Conservation (phyloP, 2,797 vertebrate genomes). For the Acanthurus leucopareius region DNA sequence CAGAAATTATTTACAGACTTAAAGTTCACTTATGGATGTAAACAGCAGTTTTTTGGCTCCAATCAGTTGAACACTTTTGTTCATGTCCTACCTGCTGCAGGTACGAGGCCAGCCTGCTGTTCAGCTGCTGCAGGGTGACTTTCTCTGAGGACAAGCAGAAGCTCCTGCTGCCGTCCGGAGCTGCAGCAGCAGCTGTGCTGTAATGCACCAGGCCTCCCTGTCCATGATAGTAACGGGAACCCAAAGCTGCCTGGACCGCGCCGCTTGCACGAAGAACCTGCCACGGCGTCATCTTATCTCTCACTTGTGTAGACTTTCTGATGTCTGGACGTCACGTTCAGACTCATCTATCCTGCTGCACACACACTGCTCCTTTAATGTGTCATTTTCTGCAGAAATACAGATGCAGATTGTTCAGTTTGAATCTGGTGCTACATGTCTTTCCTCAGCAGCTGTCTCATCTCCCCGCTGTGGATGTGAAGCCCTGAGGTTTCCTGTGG, state of each 20-base stretch:
- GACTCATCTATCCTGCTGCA: not conserved
- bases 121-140: constrained; percentile 87
- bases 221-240: constrained; percentile 5
- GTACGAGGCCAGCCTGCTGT: constrained; percentile 86
- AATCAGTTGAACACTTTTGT: not conserved
- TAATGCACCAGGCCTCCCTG: not conserved
- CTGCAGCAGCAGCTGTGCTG: not conserved
- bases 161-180: not conserved
- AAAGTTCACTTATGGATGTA: no score
- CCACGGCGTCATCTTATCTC: constrained; percentile 35
- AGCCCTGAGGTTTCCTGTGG: not conserved
- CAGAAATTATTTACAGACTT: not conserved
- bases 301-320: not conserved
- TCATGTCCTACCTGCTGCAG: constrained; percentile 81
- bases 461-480: not conserved
- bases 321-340: not conserved
- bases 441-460: not conserved
- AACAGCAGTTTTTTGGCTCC: no score
- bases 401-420: not conserved
- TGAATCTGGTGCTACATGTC: not conserved
- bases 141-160: constrained; percentile 25
- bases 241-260: not conserved
- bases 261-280: constrained; percentile 30
- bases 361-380: not conserved
- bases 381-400: not conserved